Conservation (phyloP, 64 coral and sea anemone genomes). For the Porites lutea region DNA sequence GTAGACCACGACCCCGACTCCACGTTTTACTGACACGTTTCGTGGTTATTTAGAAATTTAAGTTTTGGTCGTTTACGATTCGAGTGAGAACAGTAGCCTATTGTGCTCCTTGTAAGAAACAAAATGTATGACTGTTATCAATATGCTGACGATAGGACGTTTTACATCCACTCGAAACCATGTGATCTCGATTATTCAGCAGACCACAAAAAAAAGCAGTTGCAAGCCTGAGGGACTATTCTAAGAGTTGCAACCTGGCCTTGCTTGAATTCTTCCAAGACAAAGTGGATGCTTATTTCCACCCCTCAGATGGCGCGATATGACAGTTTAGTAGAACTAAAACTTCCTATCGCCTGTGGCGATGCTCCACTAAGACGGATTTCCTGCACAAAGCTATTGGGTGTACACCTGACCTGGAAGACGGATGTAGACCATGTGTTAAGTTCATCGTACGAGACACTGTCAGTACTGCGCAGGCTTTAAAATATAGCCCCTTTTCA, state of each 20-base stretch:
- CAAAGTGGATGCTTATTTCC: conserved; percentile 60
- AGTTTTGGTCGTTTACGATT: no score
- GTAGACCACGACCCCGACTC: no score
- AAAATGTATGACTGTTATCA: conserved; percentile 5
- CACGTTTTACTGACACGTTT: no score
- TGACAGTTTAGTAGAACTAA: not conserved
- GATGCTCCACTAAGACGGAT: conserved; percentile 26
- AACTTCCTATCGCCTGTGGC: conserved; percentile 38
- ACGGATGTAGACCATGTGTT: conserved; percentile 46
- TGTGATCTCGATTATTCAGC: not conserved
- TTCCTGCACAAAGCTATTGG: conserved; percentile 56
- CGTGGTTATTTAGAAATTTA: no score
- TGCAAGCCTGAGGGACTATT: conserved; percentile 40
- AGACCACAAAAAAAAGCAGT: not conserved
- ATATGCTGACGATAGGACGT: conserved; percentile 13
- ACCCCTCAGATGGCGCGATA: conserved; percentile 17
- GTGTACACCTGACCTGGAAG: conserved; percentile 61
- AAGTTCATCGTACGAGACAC: conserved; percentile 34
- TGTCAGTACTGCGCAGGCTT: conserved; percentile 59
- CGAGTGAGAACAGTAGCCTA: no score
- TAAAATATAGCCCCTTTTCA: conserved; percentile 56
- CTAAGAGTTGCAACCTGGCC: conserved; percentile 49
- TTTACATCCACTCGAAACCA: conserved; percentile 20
- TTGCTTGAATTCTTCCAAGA: conserved; percentile 33
- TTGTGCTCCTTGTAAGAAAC: no score